Percentiles rank a stretch among this genome's conserved stretches.
phyloP scores from a whole-genome alignment of 2,888 invertebrate genomes.

The Mallateleia sp. region DNA sequence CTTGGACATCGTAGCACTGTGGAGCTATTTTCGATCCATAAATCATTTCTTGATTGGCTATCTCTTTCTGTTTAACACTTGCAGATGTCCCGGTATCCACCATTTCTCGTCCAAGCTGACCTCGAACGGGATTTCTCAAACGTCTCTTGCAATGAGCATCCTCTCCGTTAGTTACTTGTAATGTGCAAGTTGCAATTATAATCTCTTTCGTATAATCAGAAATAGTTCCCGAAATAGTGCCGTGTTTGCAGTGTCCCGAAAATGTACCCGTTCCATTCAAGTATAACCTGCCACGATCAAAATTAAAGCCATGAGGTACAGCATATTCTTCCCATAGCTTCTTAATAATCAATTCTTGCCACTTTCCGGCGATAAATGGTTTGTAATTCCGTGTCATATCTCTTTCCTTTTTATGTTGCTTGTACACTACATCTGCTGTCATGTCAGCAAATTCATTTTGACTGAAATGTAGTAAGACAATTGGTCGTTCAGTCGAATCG shows the following conservation, averaged over 20 bases:
- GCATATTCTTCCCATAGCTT: constrained; percentile 32
- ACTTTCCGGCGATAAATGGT: constrained; percentile 10
- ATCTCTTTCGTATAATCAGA: background rate
- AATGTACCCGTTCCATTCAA: constrained; percentile 16
- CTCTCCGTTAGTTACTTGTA: background rate
- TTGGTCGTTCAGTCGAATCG: background rate
- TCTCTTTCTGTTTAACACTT: constrained; percentile 21
- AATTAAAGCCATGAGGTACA: constrained; percentile 22
- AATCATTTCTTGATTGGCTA: background rate
- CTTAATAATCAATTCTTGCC: constrained; percentile 2
- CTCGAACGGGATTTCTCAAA: constrained; percentile 11
- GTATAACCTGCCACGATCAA: constrained; percentile 11
- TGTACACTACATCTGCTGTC: background rate
- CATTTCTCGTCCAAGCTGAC: constrained; percentile 10
- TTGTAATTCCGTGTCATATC: background rate
- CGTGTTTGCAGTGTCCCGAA: constrained; percentile 5
- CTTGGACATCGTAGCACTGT: background rate
- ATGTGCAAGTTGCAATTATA: background rate
- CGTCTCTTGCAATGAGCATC: background rate
- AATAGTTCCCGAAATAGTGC: background rate
- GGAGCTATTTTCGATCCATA: constrained; percentile 22
- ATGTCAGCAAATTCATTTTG: constrained; percentile 5
- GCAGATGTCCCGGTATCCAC: background rate
- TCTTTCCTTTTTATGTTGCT: background rate
- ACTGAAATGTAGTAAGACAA: constrained; percentile 20